Conservation (phyloP, 2,113 vertebrate species). For the Microcebus lehilahytsara region DNA sequence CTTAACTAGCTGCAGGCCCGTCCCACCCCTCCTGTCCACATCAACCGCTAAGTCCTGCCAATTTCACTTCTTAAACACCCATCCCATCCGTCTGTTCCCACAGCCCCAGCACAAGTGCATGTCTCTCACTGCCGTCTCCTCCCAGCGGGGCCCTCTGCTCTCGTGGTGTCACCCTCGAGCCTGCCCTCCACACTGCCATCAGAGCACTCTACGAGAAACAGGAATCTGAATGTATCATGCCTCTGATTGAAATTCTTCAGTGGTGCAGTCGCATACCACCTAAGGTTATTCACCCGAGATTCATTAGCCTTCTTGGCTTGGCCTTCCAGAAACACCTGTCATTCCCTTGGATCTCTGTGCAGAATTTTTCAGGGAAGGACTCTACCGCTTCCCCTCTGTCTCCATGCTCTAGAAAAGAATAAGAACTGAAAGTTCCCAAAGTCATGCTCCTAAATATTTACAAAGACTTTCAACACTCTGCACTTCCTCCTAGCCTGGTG, state of each 20-base stretch:
- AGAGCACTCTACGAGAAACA: background rate
- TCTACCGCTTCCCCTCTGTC: background rate
- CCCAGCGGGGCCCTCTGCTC: background rate
- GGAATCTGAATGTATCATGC: background rate
- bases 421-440: background rate
- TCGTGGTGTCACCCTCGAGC: background rate
- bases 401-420: background rate
- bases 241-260: background rate
- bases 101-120: background rate
- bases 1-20: background rate
- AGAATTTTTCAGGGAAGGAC: background rate
- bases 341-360: background rate
- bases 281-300: background rate
- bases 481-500: fast-evolving
- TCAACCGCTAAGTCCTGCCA: background rate
- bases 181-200: background rate
- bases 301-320: background rate
- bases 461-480: background rate
- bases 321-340: background rate
- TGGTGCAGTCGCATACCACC: background rate
- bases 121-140: background rate
- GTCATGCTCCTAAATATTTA: background rate
- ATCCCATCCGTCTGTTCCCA: background rate
- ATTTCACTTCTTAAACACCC: background rate
- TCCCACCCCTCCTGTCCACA: background rate